These are phyloP conservation scores for Mustela nigripes DNA, from an alignment of 2,113 vertebrate species.

Conservation along the genomic window DNA sequence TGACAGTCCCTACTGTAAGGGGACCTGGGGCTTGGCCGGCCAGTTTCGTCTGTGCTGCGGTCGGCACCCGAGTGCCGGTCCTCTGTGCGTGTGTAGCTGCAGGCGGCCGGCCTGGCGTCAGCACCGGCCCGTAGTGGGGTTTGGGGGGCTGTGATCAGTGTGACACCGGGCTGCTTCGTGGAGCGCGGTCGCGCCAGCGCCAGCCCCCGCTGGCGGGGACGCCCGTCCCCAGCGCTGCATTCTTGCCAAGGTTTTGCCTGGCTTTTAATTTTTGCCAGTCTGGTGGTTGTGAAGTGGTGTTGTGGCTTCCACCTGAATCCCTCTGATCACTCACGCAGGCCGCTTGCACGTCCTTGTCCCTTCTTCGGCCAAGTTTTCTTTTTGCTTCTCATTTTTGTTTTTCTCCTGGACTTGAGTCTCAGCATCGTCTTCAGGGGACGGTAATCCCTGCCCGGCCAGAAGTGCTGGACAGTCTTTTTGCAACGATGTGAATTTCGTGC, in stretches of 20 bases:
- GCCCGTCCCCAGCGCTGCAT: too few species aligned
- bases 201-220: background rate
- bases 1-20: background rate
- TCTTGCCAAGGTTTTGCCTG: background rate
- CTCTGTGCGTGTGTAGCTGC: accelerated
- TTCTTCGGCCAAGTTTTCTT: background rate
- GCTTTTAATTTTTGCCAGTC: background rate
- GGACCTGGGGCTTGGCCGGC: background rate
- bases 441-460: accelerated
- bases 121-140: background rate
- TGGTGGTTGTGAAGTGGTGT: background rate
- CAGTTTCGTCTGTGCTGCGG: accelerated
- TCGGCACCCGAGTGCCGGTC: background rate
- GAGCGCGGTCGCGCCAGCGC: background rate
- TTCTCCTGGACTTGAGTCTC: background rate
- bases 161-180: background rate
- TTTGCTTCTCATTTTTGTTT: background rate
- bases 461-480: too few species aligned
- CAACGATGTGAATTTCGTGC: accelerated
- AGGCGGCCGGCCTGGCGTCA: background rate
- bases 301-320: slow-evolving; percentile 15
- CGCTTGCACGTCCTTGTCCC: background rate
- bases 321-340: background rate
- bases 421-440: background rate
- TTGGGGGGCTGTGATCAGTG: background rate